Evolutionary conservation across 2,888 invertebrate genomes (phyloP).

Genomic region (Nomada ruficornis): DNA sequence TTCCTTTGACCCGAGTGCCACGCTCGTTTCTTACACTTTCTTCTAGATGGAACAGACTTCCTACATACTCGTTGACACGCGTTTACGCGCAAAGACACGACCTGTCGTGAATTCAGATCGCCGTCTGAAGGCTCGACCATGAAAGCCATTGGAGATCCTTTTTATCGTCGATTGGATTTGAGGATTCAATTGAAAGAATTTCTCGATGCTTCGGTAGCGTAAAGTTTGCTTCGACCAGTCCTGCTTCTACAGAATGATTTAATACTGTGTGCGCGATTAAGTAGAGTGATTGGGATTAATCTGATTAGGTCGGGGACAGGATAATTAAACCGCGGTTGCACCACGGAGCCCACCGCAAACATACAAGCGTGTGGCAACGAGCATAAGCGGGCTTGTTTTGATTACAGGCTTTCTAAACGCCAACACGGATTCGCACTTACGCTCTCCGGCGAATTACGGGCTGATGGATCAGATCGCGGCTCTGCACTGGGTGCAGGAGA

Average conservation of each 20-base stretch:
- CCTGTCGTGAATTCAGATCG: neutral
- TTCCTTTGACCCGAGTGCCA: constrained; percentile 2
- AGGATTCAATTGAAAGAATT: no score
- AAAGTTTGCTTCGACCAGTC: no score
- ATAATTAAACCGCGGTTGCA: constrained; percentile 51
- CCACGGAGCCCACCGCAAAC: constrained; percentile 2
- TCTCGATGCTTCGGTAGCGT: no score
- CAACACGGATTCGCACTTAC: constrained; percentile 93
- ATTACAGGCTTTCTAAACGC: constrained; percentile 94
- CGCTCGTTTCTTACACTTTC: constrained; percentile 15
- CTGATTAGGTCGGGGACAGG: constrained; percentile 19
- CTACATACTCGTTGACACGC: constrained; percentile 9
- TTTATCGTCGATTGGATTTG: neutral
- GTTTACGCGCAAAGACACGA: neutral
- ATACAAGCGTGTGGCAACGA: constrained; percentile 48
- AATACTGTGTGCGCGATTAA: neutral
- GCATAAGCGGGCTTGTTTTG: constrained; percentile 71
- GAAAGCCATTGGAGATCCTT: neutral
- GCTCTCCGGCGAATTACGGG: constrained; percentile 97
- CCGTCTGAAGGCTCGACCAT: constrained; percentile 5
- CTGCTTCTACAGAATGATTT: neutral
- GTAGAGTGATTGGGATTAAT: constrained; percentile 47
- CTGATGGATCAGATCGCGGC: constrained; percentile 98
- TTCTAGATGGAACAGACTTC: neutral
- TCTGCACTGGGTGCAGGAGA: constrained; percentile 97